Base-by-base conservation (phyloP, 2,113 vertebrate species). In the Dipodomys ordii region DNA sequence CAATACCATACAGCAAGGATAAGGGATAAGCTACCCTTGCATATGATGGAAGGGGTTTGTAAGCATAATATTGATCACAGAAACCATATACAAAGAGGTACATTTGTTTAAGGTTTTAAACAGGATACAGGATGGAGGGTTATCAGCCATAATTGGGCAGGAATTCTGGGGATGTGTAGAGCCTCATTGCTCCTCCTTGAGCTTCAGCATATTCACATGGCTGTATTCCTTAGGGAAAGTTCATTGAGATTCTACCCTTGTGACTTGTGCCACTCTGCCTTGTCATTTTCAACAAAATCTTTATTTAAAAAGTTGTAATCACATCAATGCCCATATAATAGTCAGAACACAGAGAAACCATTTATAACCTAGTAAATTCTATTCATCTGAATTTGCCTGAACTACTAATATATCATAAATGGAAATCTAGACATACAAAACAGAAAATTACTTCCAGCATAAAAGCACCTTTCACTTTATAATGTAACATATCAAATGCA, bases 391-490 rank as follows among this genome's bases (percentile, higher is more conserved):
- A 81, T 87, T 91, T 82, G n/a, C 46, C 87, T 39, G 53, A 87
- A 62, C 49, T 67, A 64, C 82, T 80, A 88, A 64, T 89, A 46
- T 64, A 35, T 39, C 80, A 80, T 57, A 89, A 94, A 86, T 84
- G 62, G 53, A 91, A 96, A 88, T 90, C 22, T 62, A 91, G 92
- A 88, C 9, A 68, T 49, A 57, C 19, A 81, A 94, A 84, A 94
- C n/a, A 65, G 65, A 91, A 95, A 73, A 91, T 89, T 89, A 80
- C 69, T 87, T 94, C 57, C 68, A 94, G 57, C 39, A 91, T 68
- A 91, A 94, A 95, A 93, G n/a, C 30, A 93, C n/a, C 22, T 89
- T 86, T 96, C 68, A 93, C 60, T 94, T 96, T 81, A 87, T 53
- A 92, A 80, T 62, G 13, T 62, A 91, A 57, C 64, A 46, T 23